Conservation (phyloP, 2,797 vertebrate genomes). For the Poliocrania exsul region DNA sequence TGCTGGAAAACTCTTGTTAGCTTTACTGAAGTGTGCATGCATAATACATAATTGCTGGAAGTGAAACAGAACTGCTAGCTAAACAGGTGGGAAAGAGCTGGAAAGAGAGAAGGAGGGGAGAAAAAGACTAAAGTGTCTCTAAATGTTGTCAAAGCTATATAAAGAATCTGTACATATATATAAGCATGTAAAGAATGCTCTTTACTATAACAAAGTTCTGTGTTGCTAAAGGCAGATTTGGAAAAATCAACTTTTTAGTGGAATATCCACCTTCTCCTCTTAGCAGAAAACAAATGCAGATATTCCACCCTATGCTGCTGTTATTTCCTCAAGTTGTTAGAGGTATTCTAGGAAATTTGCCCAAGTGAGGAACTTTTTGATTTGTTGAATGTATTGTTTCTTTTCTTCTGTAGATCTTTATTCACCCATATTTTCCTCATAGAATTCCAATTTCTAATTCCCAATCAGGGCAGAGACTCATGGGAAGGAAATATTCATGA, state of each 20-base stretch:
- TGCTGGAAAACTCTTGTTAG: slow-evolving; percentile 15
- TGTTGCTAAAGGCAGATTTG: not conserved
- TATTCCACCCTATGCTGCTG: not conserved
- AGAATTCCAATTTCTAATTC: not conserved
- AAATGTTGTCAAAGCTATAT: not conserved
- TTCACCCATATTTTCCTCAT: not conserved
- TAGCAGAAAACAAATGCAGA: not conserved
- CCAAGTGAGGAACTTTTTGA: not conserved
- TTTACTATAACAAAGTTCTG: not conserved
- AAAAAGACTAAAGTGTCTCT: not conserved
- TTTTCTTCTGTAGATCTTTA: not conserved
- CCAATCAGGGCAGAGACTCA: not conserved
- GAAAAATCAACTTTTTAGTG: not conserved
- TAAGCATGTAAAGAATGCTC: not conserved
- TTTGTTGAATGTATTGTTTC: not conserved
- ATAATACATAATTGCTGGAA: slow-evolving; percentile 30
- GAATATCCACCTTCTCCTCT: not conserved
- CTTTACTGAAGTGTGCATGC: slow-evolving; percentile 14
- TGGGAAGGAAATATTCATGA: not conserved
- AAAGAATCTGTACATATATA: not conserved
- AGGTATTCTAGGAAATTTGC: not conserved
- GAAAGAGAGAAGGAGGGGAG: not conserved
- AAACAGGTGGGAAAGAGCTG: not conserved
- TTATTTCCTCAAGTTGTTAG: not conserved
- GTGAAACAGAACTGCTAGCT: not conserved